These are phyloP conservation scores for Dryas iulia DNA, from an alignment of 1,140 invertebrate species.

Conservation along the genomic window DNA sequence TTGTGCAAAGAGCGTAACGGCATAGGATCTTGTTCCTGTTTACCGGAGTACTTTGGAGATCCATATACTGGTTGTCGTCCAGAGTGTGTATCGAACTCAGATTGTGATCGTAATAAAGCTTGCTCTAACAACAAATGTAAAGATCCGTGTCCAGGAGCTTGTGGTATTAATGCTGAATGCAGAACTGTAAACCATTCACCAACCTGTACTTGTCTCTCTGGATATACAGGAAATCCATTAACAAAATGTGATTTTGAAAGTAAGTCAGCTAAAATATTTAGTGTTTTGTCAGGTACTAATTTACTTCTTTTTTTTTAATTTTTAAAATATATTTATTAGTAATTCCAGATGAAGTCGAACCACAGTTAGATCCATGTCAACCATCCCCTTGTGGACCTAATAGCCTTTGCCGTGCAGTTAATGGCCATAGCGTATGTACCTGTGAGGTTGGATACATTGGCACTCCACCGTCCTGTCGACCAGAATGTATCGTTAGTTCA, in stretches of 20 bases:
- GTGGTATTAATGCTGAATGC: slow-evolving; percentile 90
- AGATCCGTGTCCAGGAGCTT: slow-evolving; percentile 90
- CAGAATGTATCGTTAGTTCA: slow-evolving; percentile 90
- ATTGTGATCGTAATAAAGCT: slow-evolving; percentile 88
- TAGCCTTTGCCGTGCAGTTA: slow-evolving; percentile 87
- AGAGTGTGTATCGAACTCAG: slow-evolving; percentile 91
- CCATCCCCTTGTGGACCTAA: slow-evolving; percentile 92
- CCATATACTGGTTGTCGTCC: slow-evolving; percentile 92
- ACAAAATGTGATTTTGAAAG: slow-evolving; percentile 64
- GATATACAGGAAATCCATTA: slow-evolving; percentile 87
- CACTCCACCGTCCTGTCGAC: slow-evolving; percentile 88
- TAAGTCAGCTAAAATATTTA: slow-evolving; percentile 38
- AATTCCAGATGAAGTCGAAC: slow-evolving; percentile 42
- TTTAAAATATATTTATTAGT: slow-evolving; percentile 27
- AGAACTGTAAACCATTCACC: slow-evolving; percentile 89
- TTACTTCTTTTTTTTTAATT: neutral
- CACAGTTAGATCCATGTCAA: slow-evolving; percentile 83
- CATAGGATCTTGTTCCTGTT: slow-evolving; percentile 90
- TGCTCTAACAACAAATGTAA: slow-evolving; percentile 91
- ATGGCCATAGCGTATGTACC: slow-evolving; percentile 90
- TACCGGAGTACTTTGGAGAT: slow-evolving; percentile 91
- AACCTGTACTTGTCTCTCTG: slow-evolving; percentile 86
- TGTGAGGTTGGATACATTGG: slow-evolving; percentile 88
- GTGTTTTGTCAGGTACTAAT: slow-evolving; percentile 3
- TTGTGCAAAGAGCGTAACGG: slow-evolving; percentile 90